A percentile compares a stretch with the other conserved stretches of the same genome.
These are phyloP conservation scores for Benthosema pterotum DNA, from an alignment of 2,797 vertebrate species.

Conservation along the genomic window DNA sequence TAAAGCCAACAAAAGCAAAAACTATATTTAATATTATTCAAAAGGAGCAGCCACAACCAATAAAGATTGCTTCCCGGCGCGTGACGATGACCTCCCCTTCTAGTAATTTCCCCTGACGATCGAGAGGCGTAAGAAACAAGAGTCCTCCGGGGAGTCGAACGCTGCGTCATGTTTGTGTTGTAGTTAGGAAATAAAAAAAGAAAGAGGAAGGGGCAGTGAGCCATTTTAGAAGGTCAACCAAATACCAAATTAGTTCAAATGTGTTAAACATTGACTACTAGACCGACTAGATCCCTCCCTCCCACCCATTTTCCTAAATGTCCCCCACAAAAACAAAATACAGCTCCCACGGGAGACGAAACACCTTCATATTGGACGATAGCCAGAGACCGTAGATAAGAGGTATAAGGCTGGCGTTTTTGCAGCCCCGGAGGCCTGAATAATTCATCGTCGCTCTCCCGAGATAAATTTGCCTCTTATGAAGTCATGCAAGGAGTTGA, in stretches of 20 bases:
- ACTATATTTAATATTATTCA: not conserved
- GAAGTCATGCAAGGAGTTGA: slow-evolving; percentile 40
- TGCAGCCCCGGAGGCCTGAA: slow-evolving; percentile 58
- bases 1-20: not conserved
- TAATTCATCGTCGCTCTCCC: slow-evolving; percentile 58
- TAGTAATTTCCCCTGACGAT: not conserved
- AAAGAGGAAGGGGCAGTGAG: not conserved
- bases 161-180: not conserved
- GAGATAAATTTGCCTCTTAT: slow-evolving; percentile 61
- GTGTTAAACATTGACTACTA: slow-evolving; percentile 55
- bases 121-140: not conserved
- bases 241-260: slow-evolving; percentile 2
- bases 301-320: slow-evolving; percentile 22
- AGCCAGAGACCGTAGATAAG: slow-evolving; percentile 54
- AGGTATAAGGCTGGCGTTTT: slow-evolving; percentile 48
- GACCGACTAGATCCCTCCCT: slow-evolving; percentile 26
- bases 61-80: no score
- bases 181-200: no score
- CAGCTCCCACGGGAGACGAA: not conserved
- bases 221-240: slow-evolving; percentile 32
- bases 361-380: slow-evolving; percentile 40
- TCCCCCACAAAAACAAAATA: not conserved
- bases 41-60: no score
- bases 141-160: not conserved
- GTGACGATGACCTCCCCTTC: not conserved